Evolutionary conservation across 2,888 invertebrate genomes (phyloP).

Genomic region (Mythimna ferrago): DNA sequence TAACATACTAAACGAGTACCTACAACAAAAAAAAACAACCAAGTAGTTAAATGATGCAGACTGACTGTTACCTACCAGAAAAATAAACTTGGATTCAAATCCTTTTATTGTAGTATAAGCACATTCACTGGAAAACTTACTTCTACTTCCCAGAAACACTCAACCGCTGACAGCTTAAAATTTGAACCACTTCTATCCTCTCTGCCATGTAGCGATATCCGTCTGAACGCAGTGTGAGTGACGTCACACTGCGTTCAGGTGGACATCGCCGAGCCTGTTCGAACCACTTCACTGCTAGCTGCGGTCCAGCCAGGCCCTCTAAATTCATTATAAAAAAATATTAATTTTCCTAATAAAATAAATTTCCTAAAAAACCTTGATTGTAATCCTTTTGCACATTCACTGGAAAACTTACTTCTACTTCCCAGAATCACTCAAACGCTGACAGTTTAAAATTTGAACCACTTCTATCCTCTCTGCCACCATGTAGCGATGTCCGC

Average conservation of each 20-base stretch:
- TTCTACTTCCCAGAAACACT: background rate
- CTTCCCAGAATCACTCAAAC: background rate
- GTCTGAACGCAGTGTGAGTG: slow-evolving; percentile 34
- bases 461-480: background rate
- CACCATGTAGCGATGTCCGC: slow-evolving; percentile 41
- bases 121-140: background rate
- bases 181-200: background rate
- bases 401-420: background rate
- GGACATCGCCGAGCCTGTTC: background rate
- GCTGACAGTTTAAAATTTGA: background rate
- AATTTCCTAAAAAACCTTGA: no score
- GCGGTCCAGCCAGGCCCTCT: slow-evolving; percentile 23
- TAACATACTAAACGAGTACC: no score
- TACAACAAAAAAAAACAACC: no score
- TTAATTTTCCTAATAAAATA: no score
- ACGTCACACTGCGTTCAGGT: slow-evolving; percentile 14
- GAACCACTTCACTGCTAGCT: slow-evolving; percentile 15
- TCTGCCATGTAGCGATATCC: slow-evolving; percentile 36
- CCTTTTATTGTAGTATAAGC: background rate
- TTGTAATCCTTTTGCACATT: background rate
- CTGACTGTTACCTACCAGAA: no score
- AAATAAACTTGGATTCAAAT: no score
- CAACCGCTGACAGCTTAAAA: background rate
- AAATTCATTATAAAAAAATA: slow-evolving; percentile 30
- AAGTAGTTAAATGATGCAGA: no score